These are phyloP conservation scores for Ischnus inquisitorius DNA, from an alignment of 2,888 invertebrate genomes.

Conservation along the genomic window DNA sequence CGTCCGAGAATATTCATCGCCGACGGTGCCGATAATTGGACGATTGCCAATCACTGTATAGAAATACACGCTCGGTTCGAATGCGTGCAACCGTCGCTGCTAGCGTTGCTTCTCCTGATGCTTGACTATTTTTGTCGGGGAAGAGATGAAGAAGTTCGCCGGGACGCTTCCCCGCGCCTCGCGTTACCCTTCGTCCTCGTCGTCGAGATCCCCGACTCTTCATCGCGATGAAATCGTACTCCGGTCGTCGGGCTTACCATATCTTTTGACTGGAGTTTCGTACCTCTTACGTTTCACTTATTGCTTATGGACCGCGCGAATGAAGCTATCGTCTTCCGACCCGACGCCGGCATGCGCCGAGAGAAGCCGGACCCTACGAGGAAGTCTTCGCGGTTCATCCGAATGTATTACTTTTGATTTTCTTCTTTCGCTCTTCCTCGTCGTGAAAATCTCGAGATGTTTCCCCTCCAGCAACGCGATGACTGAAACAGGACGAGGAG, in stretches of 20 bases:
- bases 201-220: conserved; percentile 16
- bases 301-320: conserved; percentile 6
- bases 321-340: conserved; percentile 20
- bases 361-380: background rate
- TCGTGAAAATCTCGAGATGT: background rate
- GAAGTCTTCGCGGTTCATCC: background rate
- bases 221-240: conserved; percentile 61
- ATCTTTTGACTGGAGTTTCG: conserved; percentile 33
- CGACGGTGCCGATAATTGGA: conserved; percentile 5
- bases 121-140: conserved; percentile 70
- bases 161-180: conserved; percentile 47
- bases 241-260: conserved; percentile 15
- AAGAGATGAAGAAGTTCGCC: conserved; percentile 63
- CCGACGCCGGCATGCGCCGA: background rate
- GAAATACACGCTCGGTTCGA: background rate
- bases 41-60: conserved; percentile 28
- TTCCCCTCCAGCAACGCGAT: conserved; percentile 25
- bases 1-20: background rate
- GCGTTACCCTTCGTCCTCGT: conserved; percentile 11
- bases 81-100: conserved; percentile 25
- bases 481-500: conserved; percentile 13
- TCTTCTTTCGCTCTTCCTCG: background rate
- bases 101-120: conserved; percentile 23
- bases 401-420: background rate
- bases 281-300: conserved; percentile 58